Evolutionary conservation across 1,140 invertebrate genomes (phyloP), one percentile per base, ranked within the genome.

Genomic region (Hermatobates lingyangjiaoensis): DNA sequence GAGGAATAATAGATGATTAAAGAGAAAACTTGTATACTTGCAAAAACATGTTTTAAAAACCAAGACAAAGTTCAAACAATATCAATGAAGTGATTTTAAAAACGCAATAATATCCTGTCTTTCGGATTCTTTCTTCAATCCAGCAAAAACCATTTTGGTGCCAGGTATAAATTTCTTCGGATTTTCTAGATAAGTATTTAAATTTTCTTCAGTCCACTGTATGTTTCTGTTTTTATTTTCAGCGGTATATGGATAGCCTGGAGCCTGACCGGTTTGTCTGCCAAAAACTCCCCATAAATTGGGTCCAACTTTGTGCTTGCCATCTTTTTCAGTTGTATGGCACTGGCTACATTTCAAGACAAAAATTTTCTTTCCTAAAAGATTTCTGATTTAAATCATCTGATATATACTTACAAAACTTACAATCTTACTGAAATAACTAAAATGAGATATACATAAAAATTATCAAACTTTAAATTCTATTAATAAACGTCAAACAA

Each of bases 281-380:
- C 54, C 56, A 14, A 56, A 23, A 2, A 59, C 2, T 2, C 56
- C 54, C 24, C 15, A 27, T n/a, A 98, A 76, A 66, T 96, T 97
- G 39, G 94, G 94, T n/a, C 94, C 94, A 60, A 83, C 83, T 71
- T 98, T 98, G 70, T 97, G 87, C 72, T 92, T 90, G 60, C 88
- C 90, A 63, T 87, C 89, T 54, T 82, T 77, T 63, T 94, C 88
- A 50, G 92, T 80, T 42, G 90, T 95, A 69, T 98, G 94, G 67
- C 94, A 98, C 66, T 97, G 92, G 7, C 87, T 75, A 71, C 94
- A 98, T 66, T 86, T 81, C 69, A 92, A 83, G 40, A 94, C 79
- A 68, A 98, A 98, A 56, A 96, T n/a, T n/a, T n/a, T n/a, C n/a
- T n/a, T n/a, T n/a, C n/a, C n/a, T n/a, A n/a, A n/a, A n/a, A n/a